Conservation (phyloP, 2,113 vertebrate genomes). For the Aegotheles bennettii region DNA sequence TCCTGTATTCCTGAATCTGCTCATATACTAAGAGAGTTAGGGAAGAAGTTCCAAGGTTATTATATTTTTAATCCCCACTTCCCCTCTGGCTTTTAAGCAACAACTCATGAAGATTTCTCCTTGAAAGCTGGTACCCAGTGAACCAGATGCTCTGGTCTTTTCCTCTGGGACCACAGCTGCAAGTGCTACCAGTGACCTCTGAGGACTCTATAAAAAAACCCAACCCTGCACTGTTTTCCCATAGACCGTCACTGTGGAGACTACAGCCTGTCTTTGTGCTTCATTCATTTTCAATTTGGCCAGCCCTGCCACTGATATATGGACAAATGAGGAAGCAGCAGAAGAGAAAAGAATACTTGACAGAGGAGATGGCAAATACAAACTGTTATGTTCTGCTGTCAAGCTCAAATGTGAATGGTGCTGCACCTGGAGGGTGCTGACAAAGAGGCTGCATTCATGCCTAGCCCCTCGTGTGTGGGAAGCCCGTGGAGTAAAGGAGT, state of each 20-base stretch:
- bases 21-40: background rate
- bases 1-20: background rate
- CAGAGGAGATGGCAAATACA: slow-evolving; percentile 65
- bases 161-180: background rate
- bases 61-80: background rate
- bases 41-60: background rate
- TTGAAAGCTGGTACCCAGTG: background rate
- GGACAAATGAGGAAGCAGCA: slow-evolving; percentile 67
- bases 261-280: slow-evolving; percentile 57
- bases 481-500: slow-evolving; percentile 67
- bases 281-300: slow-evolving; percentile 68
- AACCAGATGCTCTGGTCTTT: background rate
- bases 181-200: slow-evolving; percentile 52
- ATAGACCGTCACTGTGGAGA: slow-evolving; percentile 46
- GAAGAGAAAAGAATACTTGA: slow-evolving; percentile 68
- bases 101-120: background rate
- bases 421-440: slow-evolving; percentile 78
- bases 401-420: slow-evolving; percentile 72
- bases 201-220: slow-evolving; percentile 3
- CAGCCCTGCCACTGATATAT: slow-evolving; percentile 45
- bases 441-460: slow-evolving; percentile 79
- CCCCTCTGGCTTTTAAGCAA: background rate
- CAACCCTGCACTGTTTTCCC: background rate
- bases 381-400: slow-evolving; percentile 68
- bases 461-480: slow-evolving; percentile 66